Evolutionary conservation across 92 coral and sea anemone genomes (phyloP), one percentile per base, ranked within the genome.

Genomic region (Chrysogorgia sp.): DNA sequence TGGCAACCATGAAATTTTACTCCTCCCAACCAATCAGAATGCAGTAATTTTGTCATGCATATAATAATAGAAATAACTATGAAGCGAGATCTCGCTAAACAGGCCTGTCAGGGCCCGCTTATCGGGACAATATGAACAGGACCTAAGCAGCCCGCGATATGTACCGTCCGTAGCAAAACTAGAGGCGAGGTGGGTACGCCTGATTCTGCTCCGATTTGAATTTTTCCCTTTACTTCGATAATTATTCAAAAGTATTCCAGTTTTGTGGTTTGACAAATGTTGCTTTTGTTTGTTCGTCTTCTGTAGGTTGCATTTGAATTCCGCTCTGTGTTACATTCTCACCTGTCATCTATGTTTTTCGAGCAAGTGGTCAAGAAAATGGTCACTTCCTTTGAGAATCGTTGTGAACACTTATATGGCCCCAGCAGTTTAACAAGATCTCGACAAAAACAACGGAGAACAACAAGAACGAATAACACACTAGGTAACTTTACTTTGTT

Each of bases 351-450:
- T 53, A 60, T 94, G 86, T 94, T 94, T 75, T 94, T 94, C 81
- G 94, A 94, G 56, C 97, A 94, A 77, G 98, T 94, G 10, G 98
- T 89, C n/a, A 94, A 94, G 67, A 94, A 91, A 79, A 94, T 94
- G 98, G 98, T 91, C 49, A 76, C 86, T 48, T 97, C 98, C 34
- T 94, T 94, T 91, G 98, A 94, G 66, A 89, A 83, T 65, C 59
- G 98, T 22, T 94, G 98, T 75, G 81, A 87, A 77, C 85, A 91
- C 74, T 81, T 94, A 14, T 94, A 94, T 74, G 98, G 98, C 0
- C 98, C 98, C 2, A 89, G 88, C 64, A 71, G 77, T 71, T 71
- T 71, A 71, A 50, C 40, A 23, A 29, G 37, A 71, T 26, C 77
- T 17, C 60, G 29, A 50, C 24, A 56, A 48, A 48, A 50, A 22